Evolutionary conservation across 2,797 vertebrate genomes (phyloP), one percentile per base, ranked within the genome.

Genomic region (Tapirus indicus): DNA sequence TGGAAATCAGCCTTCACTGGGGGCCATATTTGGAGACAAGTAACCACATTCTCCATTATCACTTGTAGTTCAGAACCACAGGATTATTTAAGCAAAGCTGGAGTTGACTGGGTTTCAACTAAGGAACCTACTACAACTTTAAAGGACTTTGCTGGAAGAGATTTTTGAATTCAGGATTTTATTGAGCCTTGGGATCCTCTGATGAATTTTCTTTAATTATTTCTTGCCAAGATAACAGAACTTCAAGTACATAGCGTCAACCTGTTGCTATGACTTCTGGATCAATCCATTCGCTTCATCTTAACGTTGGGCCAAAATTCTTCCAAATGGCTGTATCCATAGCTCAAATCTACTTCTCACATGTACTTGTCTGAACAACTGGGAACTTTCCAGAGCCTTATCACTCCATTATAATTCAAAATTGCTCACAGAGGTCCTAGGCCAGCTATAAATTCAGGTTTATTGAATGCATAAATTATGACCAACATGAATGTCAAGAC

Each of bases 211-310:
- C 44, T 41, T 74, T 78, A 82, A 86, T 35, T 29, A 66, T 91
- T 96, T 94, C 29, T 87, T 77, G 38, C 35, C 49, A 14, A 94
- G 71, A 41, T 75, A 94, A 95, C 35, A 93, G 35, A 95, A 92
- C 44, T 41, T 92, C 3, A 9, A 84, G 72, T 38, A 79, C 29
- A 41, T 7, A 75, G 25, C 20, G 1, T 64, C 32, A 74, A 54
- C 35, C 71, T 93, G 16, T 23, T 52, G 38, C 52, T 52, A 62
- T 5, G 10, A 88, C 32, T 93, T 88, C 66, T 69, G n/a, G 88
- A 35, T 75, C 68, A 78, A 71, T 78, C 64, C 44, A 60, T 74
- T 95, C 69, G 77, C 32, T 32, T 77, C 25, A 54, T 11, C 47
- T 92, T 79, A 94, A 62, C 20, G 58, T 87, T 91, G 17, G 32